These are phyloP conservation scores for Heterodera schachtii DNA, from an alignment of 1,140 invertebrate genomes.

Conservation along the genomic window DNA sequence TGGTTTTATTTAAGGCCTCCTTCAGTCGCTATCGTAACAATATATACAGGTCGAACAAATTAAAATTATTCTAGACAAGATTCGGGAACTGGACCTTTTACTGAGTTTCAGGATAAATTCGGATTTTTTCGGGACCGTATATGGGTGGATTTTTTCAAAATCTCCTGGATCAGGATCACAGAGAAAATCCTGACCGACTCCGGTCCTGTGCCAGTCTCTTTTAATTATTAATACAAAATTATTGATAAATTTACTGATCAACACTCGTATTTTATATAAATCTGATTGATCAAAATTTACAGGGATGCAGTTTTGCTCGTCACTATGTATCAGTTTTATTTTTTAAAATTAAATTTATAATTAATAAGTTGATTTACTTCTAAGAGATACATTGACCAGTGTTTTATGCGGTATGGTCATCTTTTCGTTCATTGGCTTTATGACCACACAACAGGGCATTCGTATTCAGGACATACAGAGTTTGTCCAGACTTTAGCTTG, in stretches of 20 bases:
- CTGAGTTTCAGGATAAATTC: no score
- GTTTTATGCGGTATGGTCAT: slow-evolving; percentile 63
- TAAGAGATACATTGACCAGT: slow-evolving; percentile 59
- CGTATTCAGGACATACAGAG: slow-evolving; percentile 56
- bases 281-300: slow-evolving; percentile 12
- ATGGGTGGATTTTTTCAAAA: no score
- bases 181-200: no score
- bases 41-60: slow-evolving; percentile 39
- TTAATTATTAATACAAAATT: no score
- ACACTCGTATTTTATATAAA: no score
- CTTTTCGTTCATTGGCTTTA: slow-evolving; percentile 60
- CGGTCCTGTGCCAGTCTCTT: no score
- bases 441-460: slow-evolving; percentile 53
- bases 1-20: slow-evolving; percentile 28
- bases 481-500: slow-evolving; percentile 28
- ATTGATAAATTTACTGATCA: no score
- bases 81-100: no score
- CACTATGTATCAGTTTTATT: background rate
- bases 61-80: no score
- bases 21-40: slow-evolving; percentile 62
- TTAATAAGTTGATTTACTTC: background rate
- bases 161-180: no score
- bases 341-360: background rate
- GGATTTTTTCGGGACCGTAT: no score
- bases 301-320: slow-evolving; percentile 54